A percentile compares a stretch with the other conserved stretches of the same genome.
These are phyloP conservation scores for Crambe crambe DNA, from an alignment of 37 sponge, comb jelly and placozoan genomes.

Conservation along the genomic window DNA sequence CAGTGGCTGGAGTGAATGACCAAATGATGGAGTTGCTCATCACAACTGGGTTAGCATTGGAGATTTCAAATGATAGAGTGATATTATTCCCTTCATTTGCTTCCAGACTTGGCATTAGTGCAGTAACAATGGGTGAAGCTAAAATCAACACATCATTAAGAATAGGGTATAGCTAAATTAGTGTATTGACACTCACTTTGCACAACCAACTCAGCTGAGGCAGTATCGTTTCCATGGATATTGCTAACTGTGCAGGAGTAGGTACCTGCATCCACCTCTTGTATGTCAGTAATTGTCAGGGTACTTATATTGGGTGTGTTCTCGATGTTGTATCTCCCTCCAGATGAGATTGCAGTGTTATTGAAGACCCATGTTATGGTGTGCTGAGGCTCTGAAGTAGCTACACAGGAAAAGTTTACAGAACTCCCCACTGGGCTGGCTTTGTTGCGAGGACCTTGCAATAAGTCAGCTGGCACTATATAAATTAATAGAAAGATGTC, in stretches of 20 bases:
- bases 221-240: conserved; percentile 12
- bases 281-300: neutral
- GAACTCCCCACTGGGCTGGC: neutral
- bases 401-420: neutral
- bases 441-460: neutral
- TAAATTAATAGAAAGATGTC: too few relatives aligned
- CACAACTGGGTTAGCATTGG: neutral
- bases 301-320: neutral
- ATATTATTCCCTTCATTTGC: neutral
- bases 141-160: neutral
- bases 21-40: neutral
- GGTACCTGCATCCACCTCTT: neutral
- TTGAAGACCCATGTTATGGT: neutral
- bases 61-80: neutral
- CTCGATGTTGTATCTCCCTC: conserved; percentile 1
- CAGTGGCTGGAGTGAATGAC: neutral
- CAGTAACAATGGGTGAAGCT: neutral
- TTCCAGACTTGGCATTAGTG: neutral
- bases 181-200: neutral
- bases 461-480: conserved; percentile 1
- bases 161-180: neutral
- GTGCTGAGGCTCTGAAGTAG: conserved; percentile 15
- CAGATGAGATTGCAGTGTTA: neutral
- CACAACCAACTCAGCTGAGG: neutral
- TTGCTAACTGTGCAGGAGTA: conserved; percentile 17